Percentiles rank a stretch among this genome's conserved stretches.
Conservation (phyloP, 2,113 vertebrate species). For the Lagopus muta region DNA sequence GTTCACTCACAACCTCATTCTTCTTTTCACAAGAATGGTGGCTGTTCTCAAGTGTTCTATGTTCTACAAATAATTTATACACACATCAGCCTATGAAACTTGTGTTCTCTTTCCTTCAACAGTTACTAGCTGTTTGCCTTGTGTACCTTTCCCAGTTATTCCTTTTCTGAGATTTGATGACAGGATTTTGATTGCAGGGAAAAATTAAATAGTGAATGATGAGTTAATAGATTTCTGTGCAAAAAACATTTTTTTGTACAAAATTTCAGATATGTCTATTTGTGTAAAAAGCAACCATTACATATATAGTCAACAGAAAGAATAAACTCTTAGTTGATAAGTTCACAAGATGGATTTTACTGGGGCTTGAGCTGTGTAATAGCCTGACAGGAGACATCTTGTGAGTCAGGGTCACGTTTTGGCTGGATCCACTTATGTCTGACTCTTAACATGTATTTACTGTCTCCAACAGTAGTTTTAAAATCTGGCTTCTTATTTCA, state of each 20-base stretch:
- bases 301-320: neutral
- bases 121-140: neutral
- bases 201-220: neutral
- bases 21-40: conserved; percentile 46
- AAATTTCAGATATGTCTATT: neutral
- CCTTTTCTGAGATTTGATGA: neutral
- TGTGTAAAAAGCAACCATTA: neutral
- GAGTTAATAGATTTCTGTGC: neutral
- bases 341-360: neutral
- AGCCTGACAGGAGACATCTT: neutral
- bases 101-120: conserved; percentile 25
- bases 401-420: neutral
- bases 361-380: neutral
- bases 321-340: neutral
- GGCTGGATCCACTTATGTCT: neutral
- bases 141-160: conserved; percentile 16
- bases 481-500: neutral
- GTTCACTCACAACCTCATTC: conserved; percentile 59
- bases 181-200: neutral
- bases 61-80: conserved; percentile 44
- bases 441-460: neutral
- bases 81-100: conserved; percentile 26
- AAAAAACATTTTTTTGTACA: neutral
- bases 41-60: conserved; percentile 40
- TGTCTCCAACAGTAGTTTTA: neutral